Conservation (phyloP, 2,113 vertebrate species). For the Sula dactylatra region DNA sequence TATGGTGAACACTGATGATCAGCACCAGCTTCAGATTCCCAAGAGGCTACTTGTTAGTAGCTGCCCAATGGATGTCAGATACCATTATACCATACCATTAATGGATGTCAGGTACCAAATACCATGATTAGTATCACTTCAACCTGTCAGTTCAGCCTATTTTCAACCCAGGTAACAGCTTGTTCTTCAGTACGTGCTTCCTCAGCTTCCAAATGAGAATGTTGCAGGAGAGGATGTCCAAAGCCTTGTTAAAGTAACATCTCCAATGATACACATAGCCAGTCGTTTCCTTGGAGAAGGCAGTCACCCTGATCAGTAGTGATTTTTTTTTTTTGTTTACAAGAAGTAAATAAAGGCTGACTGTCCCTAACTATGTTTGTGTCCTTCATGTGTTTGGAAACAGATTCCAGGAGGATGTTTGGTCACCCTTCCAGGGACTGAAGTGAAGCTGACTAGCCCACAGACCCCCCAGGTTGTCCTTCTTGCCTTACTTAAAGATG, state of each 20-base stretch:
- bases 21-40: not conserved
- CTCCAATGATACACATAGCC: accelerated
- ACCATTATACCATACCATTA: too few species aligned
- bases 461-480: not conserved
- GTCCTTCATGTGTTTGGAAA: not conserved
- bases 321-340: not conserved
- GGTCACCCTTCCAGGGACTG: not conserved
- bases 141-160: not conserved
- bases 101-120: too few species aligned
- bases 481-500: not conserved
- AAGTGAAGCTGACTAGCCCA: not conserved
- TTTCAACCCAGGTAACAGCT: not conserved
- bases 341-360: not conserved
- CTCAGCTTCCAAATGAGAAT: not conserved
- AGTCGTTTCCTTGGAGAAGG: not conserved
- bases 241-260: not conserved
- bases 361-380: not conserved
- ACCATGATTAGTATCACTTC: not conserved
- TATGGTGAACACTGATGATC: not conserved
- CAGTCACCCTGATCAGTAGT: not conserved
- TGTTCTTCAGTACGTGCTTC: not conserved
- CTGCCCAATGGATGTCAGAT: not conserved
- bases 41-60: not conserved
- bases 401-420: not conserved
- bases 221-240: accelerated